Evolutionary conservation across 2,113 vertebrate genomes (phyloP), one percentile per base, ranked within the genome.

Genomic region (Pholis gunnellus): DNA sequence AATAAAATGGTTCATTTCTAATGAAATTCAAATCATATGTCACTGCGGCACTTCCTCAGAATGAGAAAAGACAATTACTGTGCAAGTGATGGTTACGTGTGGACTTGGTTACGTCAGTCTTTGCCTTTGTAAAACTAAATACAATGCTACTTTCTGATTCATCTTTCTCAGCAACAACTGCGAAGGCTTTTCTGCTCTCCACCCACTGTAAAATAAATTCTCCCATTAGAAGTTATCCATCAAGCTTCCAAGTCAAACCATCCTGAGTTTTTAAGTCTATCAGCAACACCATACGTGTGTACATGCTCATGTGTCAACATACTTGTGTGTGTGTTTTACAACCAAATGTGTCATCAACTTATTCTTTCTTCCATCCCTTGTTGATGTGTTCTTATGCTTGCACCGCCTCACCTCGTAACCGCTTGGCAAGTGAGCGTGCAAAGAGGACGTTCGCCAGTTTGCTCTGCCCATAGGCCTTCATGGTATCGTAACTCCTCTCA

Each of bases 381-480:
- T 31, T 31, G 6, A 46, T 3, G 4, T 65, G 11, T 31, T 0
- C 22, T 20, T 56, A 8, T 25, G 36, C 6, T 42, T 13, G 38
- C 1, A 1, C 5, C 10, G 46, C 1, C 90, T 91, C 86, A 95
- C 95, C 95, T 85, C 92, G 65, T 52, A 96, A 89, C 66, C 81
- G 89, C 63, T 90, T 91, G 46, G 94, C 92, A 0, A 96, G 87
- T 0, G 92, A 93, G 25, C 91, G 87, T n/a, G 91, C 94, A 67
- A 90, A 95, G 25, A 96, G 83, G 78, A 96, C 92, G 9, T 96
- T 96, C 1, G 95, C 95, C 74, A 96, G 92, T 78, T 96, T 96
- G 95, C 95, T 96, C 89, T 96, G 95, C 15, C 94, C 94, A 1
- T 96, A 96, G 9, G 95, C 95, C 87, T 94, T 95, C 80, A 93